Evolutionary conservation across 2,797 vertebrate genomes (phyloP).

Genomic region (Acrossocheilus fasciatus): DNA sequence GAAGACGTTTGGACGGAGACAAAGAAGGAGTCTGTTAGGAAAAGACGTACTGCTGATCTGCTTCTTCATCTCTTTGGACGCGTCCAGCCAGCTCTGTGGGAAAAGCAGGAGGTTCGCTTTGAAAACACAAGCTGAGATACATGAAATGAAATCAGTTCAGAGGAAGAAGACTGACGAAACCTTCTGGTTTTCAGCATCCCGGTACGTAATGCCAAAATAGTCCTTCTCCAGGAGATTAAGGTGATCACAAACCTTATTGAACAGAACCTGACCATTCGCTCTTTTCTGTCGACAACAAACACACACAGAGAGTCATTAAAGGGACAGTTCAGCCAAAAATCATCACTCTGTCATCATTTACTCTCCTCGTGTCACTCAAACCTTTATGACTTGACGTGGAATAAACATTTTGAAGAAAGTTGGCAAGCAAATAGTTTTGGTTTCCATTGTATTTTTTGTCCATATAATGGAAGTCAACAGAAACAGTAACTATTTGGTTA

Average conservation of each 20-base stretch:
- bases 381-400: neutral
- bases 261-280: conserved; percentile 89
- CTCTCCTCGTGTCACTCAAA: neutral
- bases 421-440: no score
- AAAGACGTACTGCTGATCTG: conserved; percentile 89
- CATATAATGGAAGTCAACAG: no score
- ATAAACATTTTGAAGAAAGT: neutral
- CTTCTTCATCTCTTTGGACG: conserved; percentile 96
- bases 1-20: neutral
- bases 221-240: conserved; percentile 97
- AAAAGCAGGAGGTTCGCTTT: conserved; percentile 53
- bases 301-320: neutral
- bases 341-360: no score
- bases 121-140: neutral
- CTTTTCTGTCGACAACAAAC: conserved; percentile 82
- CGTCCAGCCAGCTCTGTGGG: conserved; percentile 96
- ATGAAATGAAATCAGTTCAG: neutral
- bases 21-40: neutral
- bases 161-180: conserved; percentile 66
- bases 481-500: no score
- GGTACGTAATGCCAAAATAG: conserved; percentile 93
- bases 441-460: no score
- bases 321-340: neutral
- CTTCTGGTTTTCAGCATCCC: conserved; percentile 96
- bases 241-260: conserved; percentile 96